These are phyloP conservation scores for Gracilinanus agilis DNA, from an alignment of 2,113 vertebrate genomes.

Conservation along the genomic window DNA sequence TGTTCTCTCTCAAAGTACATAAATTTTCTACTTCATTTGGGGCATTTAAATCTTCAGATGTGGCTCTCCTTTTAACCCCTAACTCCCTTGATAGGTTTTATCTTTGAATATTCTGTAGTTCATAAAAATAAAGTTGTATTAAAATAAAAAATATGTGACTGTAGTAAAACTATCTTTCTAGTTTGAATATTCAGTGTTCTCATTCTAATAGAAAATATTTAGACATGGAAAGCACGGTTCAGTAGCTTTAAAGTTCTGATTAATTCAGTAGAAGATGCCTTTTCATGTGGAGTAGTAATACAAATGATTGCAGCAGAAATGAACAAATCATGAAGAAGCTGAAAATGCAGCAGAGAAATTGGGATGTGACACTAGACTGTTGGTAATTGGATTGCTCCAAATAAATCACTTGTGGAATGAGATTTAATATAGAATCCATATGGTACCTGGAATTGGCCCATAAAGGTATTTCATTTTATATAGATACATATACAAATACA, in stretches of 20 bases:
- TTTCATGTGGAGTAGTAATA: background rate
- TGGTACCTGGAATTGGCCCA: constrained; percentile 45
- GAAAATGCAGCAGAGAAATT: constrained; percentile 44
- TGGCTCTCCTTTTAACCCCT: background rate
- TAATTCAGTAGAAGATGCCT: constrained; percentile 23
- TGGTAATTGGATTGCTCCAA: constrained; percentile 60
- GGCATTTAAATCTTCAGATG: background rate
- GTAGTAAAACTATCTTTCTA: background rate
- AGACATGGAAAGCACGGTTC: constrained; percentile 22
- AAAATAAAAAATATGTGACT: background rate
- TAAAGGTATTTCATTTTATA: constrained; percentile 41
- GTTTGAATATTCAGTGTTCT: constrained; percentile 45
- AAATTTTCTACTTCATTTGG: background rate
- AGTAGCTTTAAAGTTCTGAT: constrained; percentile 36
- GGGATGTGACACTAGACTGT: constrained; percentile 18
- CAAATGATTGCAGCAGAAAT: constrained; percentile 14
- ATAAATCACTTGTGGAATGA: constrained; percentile 19
- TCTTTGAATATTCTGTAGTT: background rate
- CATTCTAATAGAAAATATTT: constrained; percentile 43
- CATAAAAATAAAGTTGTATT: background rate
- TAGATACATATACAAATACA: constrained; percentile 1
- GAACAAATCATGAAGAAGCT: constrained; percentile 27
- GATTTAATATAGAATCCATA: constrained; percentile 56
- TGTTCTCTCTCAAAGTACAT: background rate
- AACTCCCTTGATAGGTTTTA: background rate